Percentiles rank a stretch among this genome's conserved stretches.
phyloP scores from a whole-genome alignment of 2,888 invertebrate species.

The Fragum sueziense region DNA sequence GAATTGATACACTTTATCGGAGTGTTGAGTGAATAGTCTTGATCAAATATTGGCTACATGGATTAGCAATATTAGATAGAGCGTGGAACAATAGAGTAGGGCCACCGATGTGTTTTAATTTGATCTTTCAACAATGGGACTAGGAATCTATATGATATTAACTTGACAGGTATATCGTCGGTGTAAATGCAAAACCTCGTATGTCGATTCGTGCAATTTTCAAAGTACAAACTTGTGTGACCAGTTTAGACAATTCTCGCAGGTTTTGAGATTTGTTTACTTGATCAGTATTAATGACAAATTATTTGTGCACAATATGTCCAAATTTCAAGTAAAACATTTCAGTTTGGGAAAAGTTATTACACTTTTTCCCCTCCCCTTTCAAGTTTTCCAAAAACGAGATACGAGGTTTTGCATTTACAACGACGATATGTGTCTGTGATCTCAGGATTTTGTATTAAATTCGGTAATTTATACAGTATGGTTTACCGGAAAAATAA shows the following conservation, averaged over 20 bases:
- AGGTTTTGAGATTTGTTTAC: too few relatives aligned
- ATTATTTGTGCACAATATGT: too few relatives aligned
- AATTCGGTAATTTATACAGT: neutral
- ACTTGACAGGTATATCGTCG: conserved; percentile 6
- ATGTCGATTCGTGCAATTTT: too few relatives aligned
- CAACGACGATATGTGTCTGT: too few relatives aligned
- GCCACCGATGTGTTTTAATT: conserved; percentile 12
- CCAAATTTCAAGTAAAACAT: too few relatives aligned
- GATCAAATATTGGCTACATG: conserved; percentile 10
- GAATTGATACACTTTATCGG: neutral
- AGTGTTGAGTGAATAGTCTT: neutral
- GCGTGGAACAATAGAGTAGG: neutral
- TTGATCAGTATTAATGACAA: too few relatives aligned
- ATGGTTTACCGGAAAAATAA: conserved; percentile 54
- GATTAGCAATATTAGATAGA: conserved; percentile 7
- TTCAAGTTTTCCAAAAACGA: neutral
- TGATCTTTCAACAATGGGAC: conserved; percentile 12
- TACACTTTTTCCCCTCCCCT: too few relatives aligned
- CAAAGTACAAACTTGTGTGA: too few relatives aligned
- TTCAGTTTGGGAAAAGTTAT: too few relatives aligned
- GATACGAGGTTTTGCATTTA: too few relatives aligned
- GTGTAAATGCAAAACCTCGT: too few relatives aligned
- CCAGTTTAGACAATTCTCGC: too few relatives aligned
- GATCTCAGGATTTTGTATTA: neutral
- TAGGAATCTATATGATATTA: neutral